phyloP scores from a whole-genome alignment of 1,140 invertebrate species.

The Caenorhabditis brenneri region DNA sequence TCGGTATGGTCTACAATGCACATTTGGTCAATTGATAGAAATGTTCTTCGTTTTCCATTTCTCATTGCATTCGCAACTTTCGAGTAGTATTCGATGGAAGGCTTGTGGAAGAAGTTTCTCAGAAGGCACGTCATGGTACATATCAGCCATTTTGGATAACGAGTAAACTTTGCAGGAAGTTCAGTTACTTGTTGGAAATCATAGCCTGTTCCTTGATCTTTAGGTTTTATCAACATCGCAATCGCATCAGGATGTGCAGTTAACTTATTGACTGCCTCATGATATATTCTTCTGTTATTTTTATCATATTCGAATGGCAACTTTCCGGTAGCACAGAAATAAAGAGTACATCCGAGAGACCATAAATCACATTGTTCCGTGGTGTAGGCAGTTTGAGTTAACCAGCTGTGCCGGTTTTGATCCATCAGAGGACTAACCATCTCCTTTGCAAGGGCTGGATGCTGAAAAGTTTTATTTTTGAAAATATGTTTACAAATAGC shows the following conservation, averaged over 20 bases:
- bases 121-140: constrained; percentile 14
- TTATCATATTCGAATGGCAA: constrained; percentile 12
- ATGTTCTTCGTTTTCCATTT: background rate
- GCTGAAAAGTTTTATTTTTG: background rate
- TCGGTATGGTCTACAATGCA: constrained; percentile 3
- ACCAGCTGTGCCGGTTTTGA: background rate
- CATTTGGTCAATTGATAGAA: background rate
- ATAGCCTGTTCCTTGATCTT: background rate
- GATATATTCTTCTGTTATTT: background rate
- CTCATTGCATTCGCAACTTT: background rate
- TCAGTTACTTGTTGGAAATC: background rate
- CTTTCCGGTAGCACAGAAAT: constrained; percentile 7
- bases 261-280: background rate
- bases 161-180: background rate
- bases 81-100: background rate
- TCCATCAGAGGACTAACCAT: background rate
- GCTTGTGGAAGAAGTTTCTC: background rate
- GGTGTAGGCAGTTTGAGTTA: background rate
- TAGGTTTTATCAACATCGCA: background rate
- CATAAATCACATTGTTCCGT: constrained; percentile 37
- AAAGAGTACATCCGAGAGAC: constrained; percentile 46
- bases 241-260: background rate
- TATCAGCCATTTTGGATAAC: constrained; percentile 5
- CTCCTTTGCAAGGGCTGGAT: constrained; percentile 12
- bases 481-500: no score